A percentile compares a stretch with the other conserved stretches of the same genome.
These are phyloP conservation scores for Pheosia tremula DNA, from an alignment of 2,888 invertebrate genomes.

Conservation along the genomic window DNA sequence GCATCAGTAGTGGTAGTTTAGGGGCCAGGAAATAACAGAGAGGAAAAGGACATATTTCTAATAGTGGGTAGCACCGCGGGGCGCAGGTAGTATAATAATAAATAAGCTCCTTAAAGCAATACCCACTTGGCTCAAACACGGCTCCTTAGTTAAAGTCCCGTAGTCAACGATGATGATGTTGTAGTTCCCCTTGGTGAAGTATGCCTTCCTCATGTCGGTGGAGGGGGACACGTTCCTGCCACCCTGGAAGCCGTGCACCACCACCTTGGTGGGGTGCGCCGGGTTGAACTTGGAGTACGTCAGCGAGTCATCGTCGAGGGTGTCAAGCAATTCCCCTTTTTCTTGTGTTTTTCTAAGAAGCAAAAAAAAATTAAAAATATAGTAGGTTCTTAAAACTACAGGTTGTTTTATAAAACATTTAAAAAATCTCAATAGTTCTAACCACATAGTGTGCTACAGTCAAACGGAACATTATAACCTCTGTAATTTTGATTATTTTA, in stretches of 20 bases:
- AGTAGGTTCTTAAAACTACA: background rate
- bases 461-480: background rate
- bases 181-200: conserved; percentile 91
- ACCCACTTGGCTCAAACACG: conserved; percentile 88
- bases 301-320: conserved; percentile 88
- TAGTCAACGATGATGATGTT: conserved; percentile 96
- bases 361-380: too few species aligned
- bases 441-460: too few species aligned
- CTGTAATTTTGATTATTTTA: background rate
- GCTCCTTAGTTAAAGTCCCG: conserved; percentile 90
- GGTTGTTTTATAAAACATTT: background rate
- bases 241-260: conserved; percentile 96
- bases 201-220: conserved; percentile 93
- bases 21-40: too few species aligned
- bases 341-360: conserved; percentile 88
- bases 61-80: too few species aligned
- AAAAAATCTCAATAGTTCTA: too few species aligned
- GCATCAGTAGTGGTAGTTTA: too few species aligned
- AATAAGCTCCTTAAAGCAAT: too few species aligned
- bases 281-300: conserved; percentile 91
- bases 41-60: too few species aligned
- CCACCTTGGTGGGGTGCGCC: conserved; percentile 91
- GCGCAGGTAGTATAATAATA: too few species aligned
- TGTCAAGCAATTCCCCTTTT: conserved; percentile 89
- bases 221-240: conserved; percentile 92